These are phyloP conservation scores for Eurystomus gularis DNA, from an alignment of 2,113 vertebrate genomes.

Conservation along the genomic window DNA sequence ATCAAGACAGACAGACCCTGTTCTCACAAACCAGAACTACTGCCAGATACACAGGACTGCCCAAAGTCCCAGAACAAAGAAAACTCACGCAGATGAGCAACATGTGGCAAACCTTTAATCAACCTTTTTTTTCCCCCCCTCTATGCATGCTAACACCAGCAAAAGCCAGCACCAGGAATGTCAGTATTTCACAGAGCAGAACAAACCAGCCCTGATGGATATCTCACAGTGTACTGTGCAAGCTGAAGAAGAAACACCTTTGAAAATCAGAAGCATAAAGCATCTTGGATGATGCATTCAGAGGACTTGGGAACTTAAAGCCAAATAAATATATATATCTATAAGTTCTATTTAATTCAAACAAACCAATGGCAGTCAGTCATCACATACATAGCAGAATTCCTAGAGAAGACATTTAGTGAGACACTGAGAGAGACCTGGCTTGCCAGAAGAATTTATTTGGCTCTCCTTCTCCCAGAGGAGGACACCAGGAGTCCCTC, in stretches of 20 bases:
- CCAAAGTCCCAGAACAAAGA: constrained; percentile 29
- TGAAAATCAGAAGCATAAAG: neutral
- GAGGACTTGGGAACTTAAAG: neutral
- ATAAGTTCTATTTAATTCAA: neutral
- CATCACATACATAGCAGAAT: neutral
- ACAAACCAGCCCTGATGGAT: constrained; percentile 4
- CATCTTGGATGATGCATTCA: rapidly evolving
- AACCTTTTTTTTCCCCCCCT: neutral
- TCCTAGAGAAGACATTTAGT: rapidly evolving
- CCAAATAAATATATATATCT: too few relatives aligned
- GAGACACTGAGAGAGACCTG: neutral
- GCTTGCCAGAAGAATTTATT: neutral
- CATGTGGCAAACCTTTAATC: constrained; percentile 64
- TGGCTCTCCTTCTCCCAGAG: neutral
- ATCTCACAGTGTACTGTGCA: neutral
- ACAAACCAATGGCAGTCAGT: neutral
- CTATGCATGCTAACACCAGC: neutral
- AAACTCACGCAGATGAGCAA: constrained; percentile 46
- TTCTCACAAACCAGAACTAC: constrained; percentile 26
- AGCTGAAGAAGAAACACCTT: neutral
- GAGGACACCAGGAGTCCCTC: neutral
- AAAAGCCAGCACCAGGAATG: neutral
- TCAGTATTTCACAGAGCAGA: neutral
- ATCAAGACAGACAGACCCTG: neutral
- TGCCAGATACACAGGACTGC: constrained; percentile 5